Conservation (phyloP, 2,888 invertebrate genomes). For the Oithona nana region DNA sequence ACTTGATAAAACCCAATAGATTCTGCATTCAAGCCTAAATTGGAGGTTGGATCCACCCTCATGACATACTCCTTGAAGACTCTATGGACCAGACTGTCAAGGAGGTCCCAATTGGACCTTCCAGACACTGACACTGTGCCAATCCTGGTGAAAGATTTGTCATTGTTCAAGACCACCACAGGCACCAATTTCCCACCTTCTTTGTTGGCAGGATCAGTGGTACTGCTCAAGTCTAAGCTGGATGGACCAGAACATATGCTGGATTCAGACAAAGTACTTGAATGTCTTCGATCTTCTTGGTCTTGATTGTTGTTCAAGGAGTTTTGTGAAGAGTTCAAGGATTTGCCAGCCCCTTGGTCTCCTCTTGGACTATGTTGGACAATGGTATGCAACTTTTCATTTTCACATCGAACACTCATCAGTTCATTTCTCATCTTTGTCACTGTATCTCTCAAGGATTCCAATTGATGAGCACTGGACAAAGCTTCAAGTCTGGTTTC, state of each 20-base stretch:
- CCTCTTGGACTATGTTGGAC: too few relatives aligned
- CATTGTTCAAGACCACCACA: slow-evolving; percentile 36
- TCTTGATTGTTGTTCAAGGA: slow-evolving; percentile 26
- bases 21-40: slow-evolving; percentile 59
- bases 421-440: slow-evolving; percentile 94
- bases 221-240: slow-evolving; percentile 9
- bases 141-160: slow-evolving; percentile 38
- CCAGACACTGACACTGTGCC: slow-evolving; percentile 75
- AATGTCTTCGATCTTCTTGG: slow-evolving; percentile 2
- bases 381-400: slow-evolving; percentile 73
- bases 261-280: neutral
- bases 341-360: slow-evolving; percentile 19
- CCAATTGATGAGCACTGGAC: slow-evolving; percentile 88
- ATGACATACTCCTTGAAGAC: slow-evolving; percentile 87
- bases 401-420: slow-evolving; percentile 87
- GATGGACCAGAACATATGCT: slow-evolving; percentile 14
- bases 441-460: slow-evolving; percentile 86
- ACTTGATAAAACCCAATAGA: slow-evolving; percentile 83
- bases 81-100: slow-evolving; percentile 73
- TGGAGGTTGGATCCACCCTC: slow-evolving; percentile 76
- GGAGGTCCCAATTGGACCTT: slow-evolving; percentile 82
- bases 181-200: slow-evolving; percentile 28
- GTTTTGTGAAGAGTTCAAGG: slow-evolving; percentile 34
- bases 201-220: slow-evolving; percentile 23
- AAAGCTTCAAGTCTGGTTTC: slow-evolving; percentile 90